Evolutionary conservation across 2,113 vertebrate species (phyloP), one percentile per base, ranked within the genome.

Genomic region (Pelobates fuscus): DNA sequence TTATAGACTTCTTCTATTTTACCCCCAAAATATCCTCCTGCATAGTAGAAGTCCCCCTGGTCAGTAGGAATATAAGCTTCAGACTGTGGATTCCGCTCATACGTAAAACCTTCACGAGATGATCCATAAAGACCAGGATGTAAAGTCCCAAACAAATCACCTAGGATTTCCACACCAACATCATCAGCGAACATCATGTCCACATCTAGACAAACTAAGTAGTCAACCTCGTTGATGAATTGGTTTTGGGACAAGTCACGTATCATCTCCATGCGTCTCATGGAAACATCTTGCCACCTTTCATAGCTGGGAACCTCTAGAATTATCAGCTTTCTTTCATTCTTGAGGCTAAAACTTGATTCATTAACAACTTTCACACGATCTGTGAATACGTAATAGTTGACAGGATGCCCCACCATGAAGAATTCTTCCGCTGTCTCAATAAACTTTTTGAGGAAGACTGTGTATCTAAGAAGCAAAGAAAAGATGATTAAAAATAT

Each of bases 41-140:
- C 60, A 23, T 89, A 90, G 61, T 89, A 91, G 78, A 88, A 91
- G 71, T 91, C 86, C 0, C 88, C 87, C 5, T 86, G 20, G 0
- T 57, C 80, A 0, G 1, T 0, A 1, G 82, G 81, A 5, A 81
- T 8, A 8, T 78, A 83, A 29, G 85, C 88, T 24, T 69, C 79
- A 49, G 88, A 92, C 2, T 6, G 0, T 0, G 65, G 64, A 0
- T 77, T 0, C 0, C 71, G 68, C 67, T 90, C 87, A 0, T 86
- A 89, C 0, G 82, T 78, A 23, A 87, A 80, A 49, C 0, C 0
- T 1, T 24, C 3, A 0, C 59, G 73, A 0, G 0, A 0, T 2
- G 6, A 0, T 10, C 2, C 1, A 20, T 71, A 84, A 67, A 81
- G 89, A 18, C 77, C 73, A 2, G 87, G 87, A 43, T 88, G 87